Evolutionary conservation across 2,113 vertebrate species (phyloP).

Genomic region (Ptychochromis oligacanthus): DNA sequence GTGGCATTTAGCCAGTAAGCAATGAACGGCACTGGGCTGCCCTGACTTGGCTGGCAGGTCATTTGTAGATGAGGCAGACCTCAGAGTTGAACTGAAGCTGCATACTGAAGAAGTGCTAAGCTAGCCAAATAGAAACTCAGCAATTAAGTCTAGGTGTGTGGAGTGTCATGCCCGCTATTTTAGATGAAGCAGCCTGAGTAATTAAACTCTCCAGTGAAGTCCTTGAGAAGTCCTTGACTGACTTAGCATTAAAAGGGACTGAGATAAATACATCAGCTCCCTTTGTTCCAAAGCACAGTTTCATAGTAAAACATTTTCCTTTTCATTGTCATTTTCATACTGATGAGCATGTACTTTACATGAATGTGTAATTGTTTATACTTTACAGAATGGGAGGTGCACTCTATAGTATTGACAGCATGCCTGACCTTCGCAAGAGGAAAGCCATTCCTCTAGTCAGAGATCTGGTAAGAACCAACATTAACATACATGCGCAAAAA

Average conservation of each 20-base stretch:
- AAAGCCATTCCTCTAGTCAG: constrained; percentile 95
- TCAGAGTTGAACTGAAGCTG: constrained; percentile 38
- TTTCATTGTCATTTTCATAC: too few relatives aligned
- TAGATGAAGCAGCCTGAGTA: constrained; percentile 15
- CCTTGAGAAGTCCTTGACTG: constrained; percentile 30
- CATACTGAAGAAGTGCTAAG: constrained; percentile 44
- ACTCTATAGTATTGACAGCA: constrained; percentile 98
- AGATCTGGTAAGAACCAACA: constrained; percentile 89
- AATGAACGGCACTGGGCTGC: constrained; percentile 54
- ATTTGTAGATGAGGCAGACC: constrained; percentile 59
- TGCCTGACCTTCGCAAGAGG: constrained; percentile 97
- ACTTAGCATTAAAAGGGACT: not conserved
- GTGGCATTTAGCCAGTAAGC: constrained; percentile 63
- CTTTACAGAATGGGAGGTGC: constrained; percentile 90
- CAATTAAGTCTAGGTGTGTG: constrained; percentile 31
- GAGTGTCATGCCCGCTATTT: constrained; percentile 23
- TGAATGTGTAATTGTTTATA: not conserved
- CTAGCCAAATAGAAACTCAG: constrained; percentile 37
- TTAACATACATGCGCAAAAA: not conserved
- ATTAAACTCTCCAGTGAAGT: constrained; percentile 38
- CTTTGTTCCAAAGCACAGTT: not conserved
- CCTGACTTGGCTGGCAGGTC: constrained; percentile 50
- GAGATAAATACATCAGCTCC: not conserved
- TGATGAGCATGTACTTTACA: not conserved
- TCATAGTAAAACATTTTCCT: not conserved